phyloP scores from a whole-genome alignment of 2,888 invertebrate species.

The Sipha maydis region DNA sequence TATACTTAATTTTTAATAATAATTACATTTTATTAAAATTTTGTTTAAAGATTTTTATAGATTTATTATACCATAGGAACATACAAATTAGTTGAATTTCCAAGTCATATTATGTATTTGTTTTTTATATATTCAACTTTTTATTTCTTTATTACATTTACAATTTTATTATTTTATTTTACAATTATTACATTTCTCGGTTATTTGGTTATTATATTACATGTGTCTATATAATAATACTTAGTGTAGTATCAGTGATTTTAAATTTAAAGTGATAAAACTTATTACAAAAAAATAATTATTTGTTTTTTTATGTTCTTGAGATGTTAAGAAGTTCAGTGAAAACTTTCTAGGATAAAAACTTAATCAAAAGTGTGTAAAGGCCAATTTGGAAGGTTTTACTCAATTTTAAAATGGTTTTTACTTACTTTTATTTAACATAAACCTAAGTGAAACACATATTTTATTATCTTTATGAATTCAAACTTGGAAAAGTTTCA shows the following conservation, averaged over 20 bases:
- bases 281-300: too few relatives aligned
- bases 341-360: not conserved
- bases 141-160: slow-evolving; percentile 7
- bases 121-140: slow-evolving; percentile 15
- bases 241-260: not conserved
- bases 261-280: not conserved
- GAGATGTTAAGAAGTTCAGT: not conserved
- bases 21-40: not conserved
- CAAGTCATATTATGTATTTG: slow-evolving; percentile 11
- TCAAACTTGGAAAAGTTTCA: not conserved
- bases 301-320: too few relatives aligned
- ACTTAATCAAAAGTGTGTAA: too few relatives aligned
- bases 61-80: not conserved
- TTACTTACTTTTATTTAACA: not conserved
- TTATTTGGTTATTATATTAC: too few relatives aligned
- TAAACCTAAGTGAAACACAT: not conserved
- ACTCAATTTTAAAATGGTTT: too few relatives aligned
- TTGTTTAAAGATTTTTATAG: slow-evolving; percentile 45
- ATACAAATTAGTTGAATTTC: slow-evolving; percentile 35
- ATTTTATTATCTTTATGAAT: not conserved
- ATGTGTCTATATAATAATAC: not conserved
- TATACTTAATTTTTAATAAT: not conserved
- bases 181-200: not conserved
- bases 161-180: slow-evolving; percentile 5
- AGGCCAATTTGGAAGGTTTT: too few relatives aligned